A percentile compares a stretch with the other conserved stretches of the same genome.
Conservation (phyloP, 2,888 invertebrate genomes). For the Agonopterix heracliana region DNA sequence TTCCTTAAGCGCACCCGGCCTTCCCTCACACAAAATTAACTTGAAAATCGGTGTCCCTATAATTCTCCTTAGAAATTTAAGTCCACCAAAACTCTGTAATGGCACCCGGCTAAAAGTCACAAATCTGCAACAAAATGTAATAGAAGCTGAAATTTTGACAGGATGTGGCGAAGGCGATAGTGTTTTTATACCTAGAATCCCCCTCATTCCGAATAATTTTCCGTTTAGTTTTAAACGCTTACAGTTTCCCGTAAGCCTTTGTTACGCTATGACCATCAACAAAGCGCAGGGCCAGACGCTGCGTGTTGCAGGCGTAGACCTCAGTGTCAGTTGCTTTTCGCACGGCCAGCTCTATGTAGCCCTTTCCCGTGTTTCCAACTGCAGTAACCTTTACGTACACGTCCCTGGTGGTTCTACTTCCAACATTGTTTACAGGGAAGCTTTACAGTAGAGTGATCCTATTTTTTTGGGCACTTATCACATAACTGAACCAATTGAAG, state of each 20-base stretch:
- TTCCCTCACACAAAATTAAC: conserved; percentile 6
- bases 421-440: not conserved
- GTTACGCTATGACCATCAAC: conserved; percentile 10
- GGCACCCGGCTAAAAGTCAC: conserved; percentile 2
- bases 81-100: conserved; percentile 6
- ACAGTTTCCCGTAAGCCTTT: conserved; percentile 7
- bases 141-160: conserved; percentile 5
- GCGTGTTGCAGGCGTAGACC: not conserved
- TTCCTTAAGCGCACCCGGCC: conserved; percentile 3
- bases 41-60: conserved; percentile 10
- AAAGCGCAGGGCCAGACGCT: not conserved
- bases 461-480: too few species aligned
- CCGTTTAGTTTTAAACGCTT: conserved; percentile 1
- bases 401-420: not conserved
- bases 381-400: not conserved
- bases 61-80: conserved; percentile 13
- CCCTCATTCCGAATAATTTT: conserved; percentile 5
- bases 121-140: conserved; percentile 1
- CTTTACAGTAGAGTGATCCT: too few species aligned
- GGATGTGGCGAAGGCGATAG: conserved; percentile 1
- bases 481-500: too few species aligned
- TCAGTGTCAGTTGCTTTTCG: not conserved
- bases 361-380: not conserved
- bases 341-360: conserved; percentile 1
- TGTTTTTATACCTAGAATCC: conserved; percentile 1